Conservation (phyloP, 2,888 invertebrate genomes). For the Mimachlamys varia region DNA sequence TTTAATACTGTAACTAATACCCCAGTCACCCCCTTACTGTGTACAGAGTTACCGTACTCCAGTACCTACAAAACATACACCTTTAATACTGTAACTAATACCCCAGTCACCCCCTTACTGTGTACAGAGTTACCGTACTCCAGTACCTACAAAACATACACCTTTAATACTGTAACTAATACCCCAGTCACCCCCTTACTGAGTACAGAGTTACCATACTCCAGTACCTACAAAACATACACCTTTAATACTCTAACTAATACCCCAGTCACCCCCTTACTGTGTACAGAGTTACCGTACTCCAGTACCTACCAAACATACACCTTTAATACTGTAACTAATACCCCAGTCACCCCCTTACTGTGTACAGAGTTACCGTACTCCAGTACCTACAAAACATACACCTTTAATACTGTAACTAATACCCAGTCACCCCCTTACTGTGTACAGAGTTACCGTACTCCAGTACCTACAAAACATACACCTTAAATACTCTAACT, state of each 20-base stretch:
- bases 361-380: constrained; percentile 78
- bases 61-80: constrained; percentile 67
- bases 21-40: constrained; percentile 79
- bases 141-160: constrained; percentile 67
- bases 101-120: constrained; percentile 79
- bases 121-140: constrained; percentile 78
- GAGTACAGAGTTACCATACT: constrained; percentile 77
- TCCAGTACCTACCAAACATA: constrained; percentile 72
- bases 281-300: constrained; percentile 77
- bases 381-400: constrained; percentile 72
- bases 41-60: constrained; percentile 77
- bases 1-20: constrained; percentile 60
- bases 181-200: constrained; percentile 80
- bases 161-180: neutral
- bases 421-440: constrained; percentile 79
- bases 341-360: constrained; percentile 79
- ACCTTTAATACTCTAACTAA: neutral
- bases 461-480: constrained; percentile 72
- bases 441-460: constrained; percentile 78
- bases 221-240: constrained; percentile 69
- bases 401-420: neutral
- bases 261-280: constrained; percentile 79
- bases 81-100: constrained; percentile 51
- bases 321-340: neutral
- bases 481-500: neutral